Evolutionary conservation across 2,797 vertebrate species (phyloP), one percentile per base, ranked within the genome.

Genomic region (Euphonia xanthogaster): DNA sequence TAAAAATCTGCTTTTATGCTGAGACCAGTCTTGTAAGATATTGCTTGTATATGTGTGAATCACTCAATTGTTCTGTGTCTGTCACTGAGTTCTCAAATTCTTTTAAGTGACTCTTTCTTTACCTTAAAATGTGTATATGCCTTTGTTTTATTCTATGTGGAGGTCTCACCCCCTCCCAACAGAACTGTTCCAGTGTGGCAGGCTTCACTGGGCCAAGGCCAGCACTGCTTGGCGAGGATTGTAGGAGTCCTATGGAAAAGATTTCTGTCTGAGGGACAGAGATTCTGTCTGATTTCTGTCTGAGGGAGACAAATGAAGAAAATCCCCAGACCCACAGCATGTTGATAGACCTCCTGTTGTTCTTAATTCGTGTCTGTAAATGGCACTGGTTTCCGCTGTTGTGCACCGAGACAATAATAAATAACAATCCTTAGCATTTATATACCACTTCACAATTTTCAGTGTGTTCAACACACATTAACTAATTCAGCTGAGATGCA

Each of bases 361-460:
- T 95, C 85, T 76, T 95, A 90, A 84, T 94, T 91, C 1, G 0
- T 6, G 5, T 84, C 82, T 75, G 89, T 94, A 93, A 96, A 96
- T 90, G 93, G 87, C 82, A 37, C 82, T 84, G 27, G 79, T 90
- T 95, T 97, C 94, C 3, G 3, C 94, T 81, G 61, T 81, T 90
- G 72, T 86, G 89, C 91, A 93, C 79, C 66, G 70, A 93, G 76
- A 94, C 93, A 96, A 90, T 93, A 76, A 88, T 84, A 96, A 96
- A 90, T 93, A 93, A 77, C 62, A 89, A 70, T 81, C 76, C 62
- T 79, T 84, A 84, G 87, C 5, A 1, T 94, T 94, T 96, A 81
- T 88, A 28, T 72, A 90, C 78, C 73, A 75, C 73, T 93, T 93
- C 73, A 81, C 55, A 30, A 47, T 88, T 88, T 96, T 81, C 87